A percentile compares a stretch with the other conserved stretches of the same genome.
Evolutionary conservation across 2,797 vertebrate genomes (phyloP).

Genomic region (Smutsia gigantea): DNA sequence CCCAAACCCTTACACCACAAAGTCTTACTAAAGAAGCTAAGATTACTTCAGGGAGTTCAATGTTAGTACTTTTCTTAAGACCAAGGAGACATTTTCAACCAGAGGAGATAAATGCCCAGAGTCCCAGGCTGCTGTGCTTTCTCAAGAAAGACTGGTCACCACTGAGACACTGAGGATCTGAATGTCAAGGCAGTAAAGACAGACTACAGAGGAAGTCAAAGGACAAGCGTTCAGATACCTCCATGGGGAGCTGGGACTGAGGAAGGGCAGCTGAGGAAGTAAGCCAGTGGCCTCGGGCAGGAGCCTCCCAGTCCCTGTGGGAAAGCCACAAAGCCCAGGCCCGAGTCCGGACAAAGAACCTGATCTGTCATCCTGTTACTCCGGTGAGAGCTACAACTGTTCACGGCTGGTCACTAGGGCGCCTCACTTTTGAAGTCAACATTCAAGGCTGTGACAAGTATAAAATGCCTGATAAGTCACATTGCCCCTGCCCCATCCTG

Average conservation of each 20-base stretch:
- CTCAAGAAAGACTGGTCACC: background rate
- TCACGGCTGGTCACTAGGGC: background rate
- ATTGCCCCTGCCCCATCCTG: background rate
- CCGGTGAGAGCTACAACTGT: background rate
- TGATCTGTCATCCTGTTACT: background rate
- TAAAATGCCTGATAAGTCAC: slow-evolving; percentile 17
- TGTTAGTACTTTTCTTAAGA: slow-evolving; percentile 67
- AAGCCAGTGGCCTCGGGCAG: background rate
- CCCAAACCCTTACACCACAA: background rate
- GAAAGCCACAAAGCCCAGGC: slow-evolving; percentile 53
- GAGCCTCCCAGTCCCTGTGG: slow-evolving; percentile 56
- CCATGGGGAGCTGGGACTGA: background rate
- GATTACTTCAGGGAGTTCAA: slow-evolving; percentile 6
- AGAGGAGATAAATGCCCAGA: background rate
- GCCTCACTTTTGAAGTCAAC: background rate
- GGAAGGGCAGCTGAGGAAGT: slow-evolving; percentile 23
- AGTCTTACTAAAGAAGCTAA: slow-evolving; percentile 21
- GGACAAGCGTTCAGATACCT: background rate
- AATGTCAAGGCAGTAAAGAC: background rate
- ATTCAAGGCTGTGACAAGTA: slow-evolving; percentile 19
- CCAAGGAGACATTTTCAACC: background rate
- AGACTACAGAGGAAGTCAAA: background rate
- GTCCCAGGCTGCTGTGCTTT: background rate
- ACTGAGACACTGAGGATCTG: background rate
- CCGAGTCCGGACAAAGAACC: slow-evolving; percentile 25